phyloP scores from a whole-genome alignment of 2,888 invertebrate genomes.

The Nezara viridula region DNA sequence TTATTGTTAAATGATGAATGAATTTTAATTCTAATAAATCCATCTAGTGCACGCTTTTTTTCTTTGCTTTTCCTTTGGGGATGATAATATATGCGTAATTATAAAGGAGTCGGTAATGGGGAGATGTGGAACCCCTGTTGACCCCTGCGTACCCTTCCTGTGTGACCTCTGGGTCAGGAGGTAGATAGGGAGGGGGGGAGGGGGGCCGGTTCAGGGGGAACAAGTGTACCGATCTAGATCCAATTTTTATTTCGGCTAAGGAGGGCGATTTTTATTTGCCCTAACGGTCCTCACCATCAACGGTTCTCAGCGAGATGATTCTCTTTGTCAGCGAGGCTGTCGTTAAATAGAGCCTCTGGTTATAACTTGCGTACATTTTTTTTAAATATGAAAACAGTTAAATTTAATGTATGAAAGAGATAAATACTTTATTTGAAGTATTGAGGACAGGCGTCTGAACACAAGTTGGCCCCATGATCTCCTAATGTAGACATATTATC shows the following conservation, averaged over 20 bases:
- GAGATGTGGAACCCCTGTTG: not conserved
- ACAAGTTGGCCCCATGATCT: no score
- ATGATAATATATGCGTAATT: not conserved
- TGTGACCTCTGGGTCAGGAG: not conserved
- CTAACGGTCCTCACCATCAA: slow-evolving; percentile 37
- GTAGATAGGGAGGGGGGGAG: no score
- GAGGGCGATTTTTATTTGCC: slow-evolving; percentile 45
- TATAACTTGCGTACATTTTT: no score
- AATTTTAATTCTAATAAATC: not conserved
- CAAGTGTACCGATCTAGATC: slow-evolving; percentile 49
- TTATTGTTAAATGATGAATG: not conserved
- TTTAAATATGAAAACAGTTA: no score
- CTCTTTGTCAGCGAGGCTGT: not conserved
- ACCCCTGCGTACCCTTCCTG: not conserved
- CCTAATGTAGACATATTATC: no score
- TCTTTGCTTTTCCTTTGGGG: no score
- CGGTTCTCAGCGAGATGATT: not conserved
- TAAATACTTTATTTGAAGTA: no score
- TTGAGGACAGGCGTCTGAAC: no score
- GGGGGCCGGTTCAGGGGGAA: not conserved
- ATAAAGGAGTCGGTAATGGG: not conserved
- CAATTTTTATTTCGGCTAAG: slow-evolving; percentile 10
- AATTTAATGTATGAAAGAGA: no score
- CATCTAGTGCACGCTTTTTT: not conserved
- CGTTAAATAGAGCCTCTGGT: not conserved